These are phyloP conservation scores for Tipula confusa DNA, from an alignment of 2,888 invertebrate genomes.

Conservation along the genomic window DNA sequence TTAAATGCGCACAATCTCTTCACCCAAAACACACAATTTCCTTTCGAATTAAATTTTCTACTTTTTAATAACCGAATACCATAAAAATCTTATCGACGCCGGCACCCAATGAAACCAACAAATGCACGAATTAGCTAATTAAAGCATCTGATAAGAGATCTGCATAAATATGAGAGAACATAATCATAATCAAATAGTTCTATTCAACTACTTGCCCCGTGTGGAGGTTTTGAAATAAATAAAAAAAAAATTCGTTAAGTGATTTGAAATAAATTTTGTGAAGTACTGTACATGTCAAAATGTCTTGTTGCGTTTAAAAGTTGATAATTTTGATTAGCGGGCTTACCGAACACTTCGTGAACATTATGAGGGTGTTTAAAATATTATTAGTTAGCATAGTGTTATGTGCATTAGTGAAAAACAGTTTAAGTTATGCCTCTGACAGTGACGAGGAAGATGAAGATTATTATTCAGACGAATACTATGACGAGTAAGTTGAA, in stretches of 20 bases:
- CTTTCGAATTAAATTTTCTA: no score
- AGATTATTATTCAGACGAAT: neutral
- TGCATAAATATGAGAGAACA: neutral
- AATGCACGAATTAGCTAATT: neutral
- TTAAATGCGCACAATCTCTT: neutral
- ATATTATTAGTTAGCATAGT: neutral
- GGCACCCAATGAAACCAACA: neutral
- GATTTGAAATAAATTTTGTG: neutral
- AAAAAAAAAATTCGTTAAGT: neutral
- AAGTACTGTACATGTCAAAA: neutral
- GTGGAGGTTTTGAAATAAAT: neutral
- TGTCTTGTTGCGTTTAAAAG: neutral
- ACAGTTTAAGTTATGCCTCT: neutral
- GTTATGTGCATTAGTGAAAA: neutral
- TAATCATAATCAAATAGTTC: neutral
- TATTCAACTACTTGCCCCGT: neutral
- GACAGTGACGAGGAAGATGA: neutral
- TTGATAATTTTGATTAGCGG: neutral
- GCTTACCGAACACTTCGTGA: no score
- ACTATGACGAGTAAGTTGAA: neutral
- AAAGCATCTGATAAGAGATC: neutral
- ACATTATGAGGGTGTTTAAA: neutral
- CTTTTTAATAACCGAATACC: neutral
- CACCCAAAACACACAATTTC: neutral
- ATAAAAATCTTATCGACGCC: neutral